Evolutionary conservation across 2,797 vertebrate genomes (phyloP).

Genomic region (Melanotaenia trifasciata): DNA sequence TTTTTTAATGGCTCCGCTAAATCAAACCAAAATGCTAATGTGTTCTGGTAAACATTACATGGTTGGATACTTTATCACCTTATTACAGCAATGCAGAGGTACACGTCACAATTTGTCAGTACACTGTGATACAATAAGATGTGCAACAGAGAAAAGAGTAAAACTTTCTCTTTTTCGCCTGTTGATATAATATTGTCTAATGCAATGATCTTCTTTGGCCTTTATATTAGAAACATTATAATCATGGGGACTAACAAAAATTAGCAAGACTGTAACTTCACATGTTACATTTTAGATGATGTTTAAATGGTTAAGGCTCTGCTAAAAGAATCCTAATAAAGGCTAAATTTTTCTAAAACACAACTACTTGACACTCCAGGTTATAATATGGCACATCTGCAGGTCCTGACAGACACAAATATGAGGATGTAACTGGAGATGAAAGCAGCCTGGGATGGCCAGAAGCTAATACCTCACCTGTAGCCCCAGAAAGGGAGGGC

Average conservation of each 20-base stretch:
- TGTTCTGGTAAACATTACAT: not conserved
- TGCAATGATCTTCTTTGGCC: not conserved
- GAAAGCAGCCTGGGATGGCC: constrained; percentile 41
- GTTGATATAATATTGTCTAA: not conserved
- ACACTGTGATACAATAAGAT: not conserved
- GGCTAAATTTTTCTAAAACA: not conserved
- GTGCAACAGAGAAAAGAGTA: not conserved
- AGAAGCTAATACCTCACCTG: constrained; percentile 65
- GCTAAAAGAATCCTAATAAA: not conserved
- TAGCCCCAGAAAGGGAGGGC: constrained; percentile 5
- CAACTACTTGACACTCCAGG: not conserved
- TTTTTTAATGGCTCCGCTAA: not conserved
- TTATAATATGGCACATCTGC: constrained; percentile 33
- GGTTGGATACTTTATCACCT: not conserved
- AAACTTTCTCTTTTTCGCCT: not conserved
- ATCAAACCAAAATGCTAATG: not conserved
- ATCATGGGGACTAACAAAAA: not conserved
- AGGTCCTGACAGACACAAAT: constrained; percentile 50
- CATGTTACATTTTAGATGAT: not conserved
- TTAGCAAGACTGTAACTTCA: not conserved
- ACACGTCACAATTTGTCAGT: not conserved
- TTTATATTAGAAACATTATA: not conserved
- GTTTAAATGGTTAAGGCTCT: not conserved
- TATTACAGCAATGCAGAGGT: not conserved
- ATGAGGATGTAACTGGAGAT: constrained; percentile 33